Evolutionary conservation across 2,113 vertebrate species (phyloP).

Genomic region (Eurypyga helias): DNA sequence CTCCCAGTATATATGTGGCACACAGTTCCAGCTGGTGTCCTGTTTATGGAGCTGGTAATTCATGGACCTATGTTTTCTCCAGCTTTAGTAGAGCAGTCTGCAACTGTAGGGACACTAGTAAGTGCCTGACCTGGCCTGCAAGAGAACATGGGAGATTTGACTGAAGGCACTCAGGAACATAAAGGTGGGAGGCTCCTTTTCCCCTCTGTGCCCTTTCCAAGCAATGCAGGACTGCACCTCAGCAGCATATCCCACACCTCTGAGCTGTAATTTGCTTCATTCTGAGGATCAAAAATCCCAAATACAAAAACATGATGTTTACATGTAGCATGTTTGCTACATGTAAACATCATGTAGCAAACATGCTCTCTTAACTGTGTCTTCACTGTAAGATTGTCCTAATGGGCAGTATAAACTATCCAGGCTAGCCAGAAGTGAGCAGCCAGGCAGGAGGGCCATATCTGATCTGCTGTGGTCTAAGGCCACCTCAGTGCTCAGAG

Average conservation of each 20-base stretch:
- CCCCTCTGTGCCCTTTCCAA: neutral
- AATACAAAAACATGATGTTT: neutral
- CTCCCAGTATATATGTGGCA: too few relatives aligned
- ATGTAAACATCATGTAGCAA: neutral
- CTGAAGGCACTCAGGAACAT: fast-evolving
- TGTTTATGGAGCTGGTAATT: neutral
- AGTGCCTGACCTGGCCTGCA: neutral
- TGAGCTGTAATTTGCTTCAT: neutral
- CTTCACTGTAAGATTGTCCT: neutral
- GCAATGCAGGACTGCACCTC: neutral
- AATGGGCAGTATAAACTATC: neutral
- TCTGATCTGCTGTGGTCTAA: neutral
- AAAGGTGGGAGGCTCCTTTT: neutral
- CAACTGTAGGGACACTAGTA: neutral
- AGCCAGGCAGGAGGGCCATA: neutral
- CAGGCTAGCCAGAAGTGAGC: neutral
- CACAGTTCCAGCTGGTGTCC: neutral
- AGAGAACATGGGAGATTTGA: neutral
- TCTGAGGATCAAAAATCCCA: neutral
- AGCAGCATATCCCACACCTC: neutral
- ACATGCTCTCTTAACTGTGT: neutral
- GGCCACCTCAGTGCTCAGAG: neutral
- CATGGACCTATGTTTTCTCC: neutral
- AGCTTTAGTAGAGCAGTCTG: neutral
- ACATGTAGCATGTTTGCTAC: too few relatives aligned